Percentiles rank a stretch among this genome's conserved stretches.
Conservation (phyloP, 2,797 vertebrate genomes). For the Syncerus caffer region DNA sequence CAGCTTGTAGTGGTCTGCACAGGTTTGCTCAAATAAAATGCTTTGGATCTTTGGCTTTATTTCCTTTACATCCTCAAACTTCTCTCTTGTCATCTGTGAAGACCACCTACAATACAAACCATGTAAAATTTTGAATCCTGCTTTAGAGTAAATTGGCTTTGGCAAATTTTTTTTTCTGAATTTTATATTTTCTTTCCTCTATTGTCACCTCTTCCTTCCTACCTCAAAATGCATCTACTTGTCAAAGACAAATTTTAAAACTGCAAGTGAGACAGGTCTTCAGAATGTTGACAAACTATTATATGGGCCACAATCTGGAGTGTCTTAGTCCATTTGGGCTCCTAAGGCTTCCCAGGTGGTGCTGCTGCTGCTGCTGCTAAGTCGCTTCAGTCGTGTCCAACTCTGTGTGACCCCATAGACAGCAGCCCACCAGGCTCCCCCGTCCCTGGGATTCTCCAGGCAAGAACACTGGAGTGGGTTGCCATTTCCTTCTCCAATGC, state of each 20-base stretch:
- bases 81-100: conserved; percentile 31
- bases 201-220: neutral
- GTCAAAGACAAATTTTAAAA: neutral
- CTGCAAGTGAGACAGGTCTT: conserved; percentile 29
- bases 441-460: too few species aligned
- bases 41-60: conserved; percentile 14
- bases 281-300: neutral
- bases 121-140: neutral
- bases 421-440: too few species aligned
- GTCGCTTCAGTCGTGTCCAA: too few species aligned
- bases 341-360: neutral
- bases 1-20: neutral
- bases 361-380: neutral
- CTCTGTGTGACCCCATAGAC: too few species aligned
- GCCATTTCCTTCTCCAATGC: too few species aligned
- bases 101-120: conserved; percentile 43
- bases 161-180: neutral
- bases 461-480: too few species aligned
- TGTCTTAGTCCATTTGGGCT: neutral
- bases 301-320: neutral
- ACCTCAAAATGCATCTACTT: conserved; percentile 2
- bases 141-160: neutral
- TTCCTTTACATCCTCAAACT: conserved; percentile 37
- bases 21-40: conserved; percentile 40
- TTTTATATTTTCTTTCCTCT: conserved; percentile 18